These are phyloP conservation scores for Drosophila bipectinata DNA, from an alignment of 1,140 invertebrate species.

Conservation along the genomic window DNA sequence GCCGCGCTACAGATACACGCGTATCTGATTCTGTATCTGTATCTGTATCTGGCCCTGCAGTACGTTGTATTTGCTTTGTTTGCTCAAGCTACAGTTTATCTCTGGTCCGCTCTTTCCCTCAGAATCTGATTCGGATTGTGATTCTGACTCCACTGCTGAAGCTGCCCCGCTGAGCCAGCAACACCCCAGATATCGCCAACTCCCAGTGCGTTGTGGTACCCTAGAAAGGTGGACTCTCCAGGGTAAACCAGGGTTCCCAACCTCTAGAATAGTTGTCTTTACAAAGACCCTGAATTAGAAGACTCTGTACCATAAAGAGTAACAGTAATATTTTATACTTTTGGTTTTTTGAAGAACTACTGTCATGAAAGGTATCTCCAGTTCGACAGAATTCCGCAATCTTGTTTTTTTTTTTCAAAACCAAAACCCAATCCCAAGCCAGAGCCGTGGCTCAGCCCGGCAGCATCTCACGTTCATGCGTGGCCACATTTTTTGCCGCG, in stretches of 20 bases:
- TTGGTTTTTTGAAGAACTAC: not conserved
- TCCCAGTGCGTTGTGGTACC: slow-evolving; percentile 33
- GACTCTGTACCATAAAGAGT: too few relatives aligned
- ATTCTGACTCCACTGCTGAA: slow-evolving; percentile 11
- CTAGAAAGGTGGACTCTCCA: not conserved
- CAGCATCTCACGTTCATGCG: slow-evolving; percentile 76
- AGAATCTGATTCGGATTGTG: slow-evolving; percentile 8
- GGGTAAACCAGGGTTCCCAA: not conserved
- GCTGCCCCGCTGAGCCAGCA: slow-evolving; percentile 71
- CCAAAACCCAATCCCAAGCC: slow-evolving; percentile 15
- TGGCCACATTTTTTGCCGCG: slow-evolving; percentile 74
- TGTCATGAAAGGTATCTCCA: not conserved
- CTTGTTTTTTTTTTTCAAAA: slow-evolving; percentile 5
- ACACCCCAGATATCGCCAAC: slow-evolving; percentile 56
- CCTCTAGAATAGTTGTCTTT: not conserved
- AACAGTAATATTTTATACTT: too few relatives aligned
- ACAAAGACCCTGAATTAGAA: too few relatives aligned
- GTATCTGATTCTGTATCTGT: slow-evolving; percentile 60
- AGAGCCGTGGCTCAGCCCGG: slow-evolving; percentile 32
- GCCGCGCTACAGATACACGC: slow-evolving; percentile 29
- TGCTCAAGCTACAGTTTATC: slow-evolving; percentile 66
- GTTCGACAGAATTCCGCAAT: too few relatives aligned
- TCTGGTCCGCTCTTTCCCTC: slow-evolving; percentile 11
- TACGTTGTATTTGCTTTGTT: slow-evolving; percentile 53
- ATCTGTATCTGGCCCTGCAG: slow-evolving; percentile 28